Evolutionary conservation across 2,113 vertebrate species (phyloP).

Genomic region (Siniperca chuatsi): DNA sequence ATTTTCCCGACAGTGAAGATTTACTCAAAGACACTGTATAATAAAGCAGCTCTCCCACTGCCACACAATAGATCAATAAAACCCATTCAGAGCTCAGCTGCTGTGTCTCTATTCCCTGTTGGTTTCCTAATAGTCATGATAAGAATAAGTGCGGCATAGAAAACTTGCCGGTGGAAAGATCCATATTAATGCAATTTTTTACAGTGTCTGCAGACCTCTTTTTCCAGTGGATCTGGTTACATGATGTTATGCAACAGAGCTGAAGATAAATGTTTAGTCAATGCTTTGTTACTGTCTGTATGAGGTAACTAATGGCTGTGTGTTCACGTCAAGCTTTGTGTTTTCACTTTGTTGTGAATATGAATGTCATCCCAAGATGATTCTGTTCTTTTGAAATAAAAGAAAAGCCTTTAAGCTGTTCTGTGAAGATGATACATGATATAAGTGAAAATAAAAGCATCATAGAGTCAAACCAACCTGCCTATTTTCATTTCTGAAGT

Average conservation of each 20-base stretch:
- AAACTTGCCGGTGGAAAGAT: constrained; percentile 58
- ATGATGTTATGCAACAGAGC: constrained; percentile 54
- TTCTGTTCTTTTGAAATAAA: background rate
- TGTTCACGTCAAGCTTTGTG: background rate
- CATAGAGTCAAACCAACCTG: background rate
- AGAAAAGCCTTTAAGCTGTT: background rate
- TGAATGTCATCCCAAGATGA: constrained; percentile 7
- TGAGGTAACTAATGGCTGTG: background rate
- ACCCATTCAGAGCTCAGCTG: constrained; percentile 53
- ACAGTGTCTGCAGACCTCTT: constrained; percentile 40
- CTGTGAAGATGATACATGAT: background rate
- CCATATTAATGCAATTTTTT: constrained; percentile 74
- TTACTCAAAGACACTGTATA: constrained; percentile 50
- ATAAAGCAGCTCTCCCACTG: constrained; percentile 54
- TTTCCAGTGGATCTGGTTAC: constrained; percentile 67
- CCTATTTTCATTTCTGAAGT: background rate
- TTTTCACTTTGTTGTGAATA: constrained; percentile 2
- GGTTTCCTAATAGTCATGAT: constrained; percentile 69
- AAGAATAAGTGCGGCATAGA: constrained; percentile 59
- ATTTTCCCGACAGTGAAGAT: constrained; percentile 60
- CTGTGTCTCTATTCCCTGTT: constrained; percentile 59
- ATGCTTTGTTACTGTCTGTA: constrained; percentile 9
- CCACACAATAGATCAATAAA: constrained; percentile 73
- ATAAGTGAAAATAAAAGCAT: constrained; percentile 32
- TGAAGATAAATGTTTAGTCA: constrained; percentile 25